Evolutionary conservation across 1,140 invertebrate species (phyloP).

Genomic region (Calephelis nemesis): DNA sequence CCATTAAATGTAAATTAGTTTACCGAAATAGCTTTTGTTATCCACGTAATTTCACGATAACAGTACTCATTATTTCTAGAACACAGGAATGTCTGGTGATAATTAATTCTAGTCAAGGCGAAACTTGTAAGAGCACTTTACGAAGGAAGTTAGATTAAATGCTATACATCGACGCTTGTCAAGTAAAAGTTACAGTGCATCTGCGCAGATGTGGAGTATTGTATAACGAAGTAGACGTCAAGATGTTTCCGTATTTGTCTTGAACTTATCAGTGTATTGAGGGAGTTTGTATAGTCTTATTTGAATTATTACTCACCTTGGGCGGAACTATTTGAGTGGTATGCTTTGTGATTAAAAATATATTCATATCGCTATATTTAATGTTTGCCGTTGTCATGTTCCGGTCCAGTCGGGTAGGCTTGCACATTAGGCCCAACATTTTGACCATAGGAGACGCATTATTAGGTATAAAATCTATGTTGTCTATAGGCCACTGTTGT

Average conservation of each 20-base stretch:
- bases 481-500: too few relatives aligned
- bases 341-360: too few relatives aligned
- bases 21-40: constrained; percentile 13
- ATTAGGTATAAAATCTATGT: too few relatives aligned
- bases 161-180: constrained; percentile 56
- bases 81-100: constrained; percentile 42
- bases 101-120: constrained; percentile 67
- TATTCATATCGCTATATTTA: too few relatives aligned
- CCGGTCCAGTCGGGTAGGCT: too few relatives aligned
- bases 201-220: constrained; percentile 42
- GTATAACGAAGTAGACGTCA: constrained; percentile 51
- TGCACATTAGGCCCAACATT: too few relatives aligned
- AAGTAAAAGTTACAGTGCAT: constrained; percentile 46
- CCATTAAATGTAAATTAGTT: constrained; percentile 9
- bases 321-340: too few relatives aligned
- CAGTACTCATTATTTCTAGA: constrained; percentile 41
- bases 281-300: too few relatives aligned
- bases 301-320: too few relatives aligned
- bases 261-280: neutral
- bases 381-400: too few relatives aligned
- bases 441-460: too few relatives aligned
- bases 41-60: constrained; percentile 19
- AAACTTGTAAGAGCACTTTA: constrained; percentile 51
- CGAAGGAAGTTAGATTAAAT: constrained; percentile 69
- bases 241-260: constrained; percentile 14